Evolutionary conservation across 2,113 vertebrate species (phyloP).

Genomic region (Scalopus aquaticus): DNA sequence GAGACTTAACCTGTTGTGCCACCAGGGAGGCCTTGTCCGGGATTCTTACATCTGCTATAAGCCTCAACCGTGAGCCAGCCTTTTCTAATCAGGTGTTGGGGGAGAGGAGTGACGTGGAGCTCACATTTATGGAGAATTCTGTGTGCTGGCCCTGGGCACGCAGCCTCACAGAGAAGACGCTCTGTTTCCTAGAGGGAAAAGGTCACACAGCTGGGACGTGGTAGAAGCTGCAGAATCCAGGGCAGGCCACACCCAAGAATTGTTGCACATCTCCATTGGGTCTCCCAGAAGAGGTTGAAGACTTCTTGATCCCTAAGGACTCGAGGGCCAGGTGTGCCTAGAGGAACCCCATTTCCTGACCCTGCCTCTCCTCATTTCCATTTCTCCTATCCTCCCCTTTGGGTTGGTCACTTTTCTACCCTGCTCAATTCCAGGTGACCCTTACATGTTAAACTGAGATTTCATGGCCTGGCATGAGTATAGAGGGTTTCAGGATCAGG

Average conservation of each 20-base stretch:
- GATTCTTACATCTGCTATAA: background rate
- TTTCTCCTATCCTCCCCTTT: background rate
- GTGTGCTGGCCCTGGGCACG: no score
- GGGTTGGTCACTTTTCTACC: background rate
- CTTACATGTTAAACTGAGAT: background rate
- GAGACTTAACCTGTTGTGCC: no score
- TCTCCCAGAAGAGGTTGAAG: background rate
- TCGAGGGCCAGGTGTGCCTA: background rate
- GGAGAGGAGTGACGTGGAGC: background rate
- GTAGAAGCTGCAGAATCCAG: background rate
- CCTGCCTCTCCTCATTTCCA: background rate
- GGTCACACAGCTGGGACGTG: background rate
- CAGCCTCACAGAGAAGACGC: background rate
- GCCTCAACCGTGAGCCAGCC: background rate
- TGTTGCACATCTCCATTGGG: background rate
- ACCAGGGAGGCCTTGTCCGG: no score
- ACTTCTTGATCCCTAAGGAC: background rate
- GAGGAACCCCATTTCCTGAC: background rate
- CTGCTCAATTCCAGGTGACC: background rate
- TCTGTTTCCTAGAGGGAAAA: background rate
- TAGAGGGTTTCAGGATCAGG: background rate
- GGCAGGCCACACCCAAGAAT: background rate
- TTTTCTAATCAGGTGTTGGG: background rate
- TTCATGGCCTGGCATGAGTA: background rate
- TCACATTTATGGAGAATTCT: background rate